Evolutionary conservation across 2,113 vertebrate species (phyloP), one percentile per base, ranked within the genome.

Genomic region (Eupsittula cactorum): DNA sequence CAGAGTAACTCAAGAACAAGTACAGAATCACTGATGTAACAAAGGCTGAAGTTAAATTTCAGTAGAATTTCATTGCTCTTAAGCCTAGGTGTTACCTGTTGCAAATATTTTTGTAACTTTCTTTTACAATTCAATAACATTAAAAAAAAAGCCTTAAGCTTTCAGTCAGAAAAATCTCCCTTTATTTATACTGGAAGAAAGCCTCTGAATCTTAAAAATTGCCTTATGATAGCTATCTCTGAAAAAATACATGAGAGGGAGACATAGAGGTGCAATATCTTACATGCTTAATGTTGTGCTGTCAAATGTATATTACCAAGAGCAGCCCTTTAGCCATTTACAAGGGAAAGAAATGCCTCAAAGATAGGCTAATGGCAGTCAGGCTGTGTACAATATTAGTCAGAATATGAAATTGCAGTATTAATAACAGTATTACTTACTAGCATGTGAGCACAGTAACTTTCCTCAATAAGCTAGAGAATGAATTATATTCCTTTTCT

Each of bases 241-340:
- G 65, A 78, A 88, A 68, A 57, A 65, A 50, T 5, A 47, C 8
- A 28, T 23, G 18, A 87, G 33, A 69, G 41, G 91, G 69, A 88
- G 65, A 52, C 73, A 82, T 47, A 74, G 63, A 88, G 29, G 67
- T 77, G 64, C 73, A 91, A 82, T 95, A 90, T 44, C 73, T 96
- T 92, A 77, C 59, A 70, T 5, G 16, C 35, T 29, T 95, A 80
- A 91, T 90, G 42, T 42, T 79, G 39, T 53, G 18, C 68, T 97
- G 88, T 93, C 93, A 96, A 75, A 86, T 84, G 42, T 69, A 44
- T 91, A 71, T 90, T 94, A 80, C 53, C 87, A 75, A 81, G 71
- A 90, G 23, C 67, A 80, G 44, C n/a, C 57, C 47, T 93, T 93
- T 46, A 90, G 85, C 44, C 41, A 95, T 90, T 97, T 94, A 59